Conservation (phyloP, 2,113 vertebrate genomes). For the Lonchura striata region DNA sequence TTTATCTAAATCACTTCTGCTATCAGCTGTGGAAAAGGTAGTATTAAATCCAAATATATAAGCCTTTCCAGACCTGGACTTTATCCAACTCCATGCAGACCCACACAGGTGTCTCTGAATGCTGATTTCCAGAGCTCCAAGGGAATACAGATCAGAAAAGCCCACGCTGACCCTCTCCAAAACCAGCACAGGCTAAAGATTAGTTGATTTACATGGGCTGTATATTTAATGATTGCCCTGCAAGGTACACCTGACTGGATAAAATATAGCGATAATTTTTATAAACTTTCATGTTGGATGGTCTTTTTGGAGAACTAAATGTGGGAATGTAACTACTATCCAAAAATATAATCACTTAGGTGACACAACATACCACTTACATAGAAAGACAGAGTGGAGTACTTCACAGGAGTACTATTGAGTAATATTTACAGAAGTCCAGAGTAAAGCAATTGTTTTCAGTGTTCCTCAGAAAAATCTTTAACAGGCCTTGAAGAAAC, state of each 20-base stretch:
- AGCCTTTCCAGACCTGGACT: neutral
- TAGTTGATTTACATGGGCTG: neutral
- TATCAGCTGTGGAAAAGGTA: conserved; percentile 40
- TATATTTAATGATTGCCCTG: neutral
- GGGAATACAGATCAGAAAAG: neutral
- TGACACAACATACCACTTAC: neutral
- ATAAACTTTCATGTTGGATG: neutral
- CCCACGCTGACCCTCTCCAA: neutral
- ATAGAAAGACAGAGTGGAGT: neutral
- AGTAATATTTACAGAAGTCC: neutral
- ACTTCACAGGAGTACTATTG: neutral
- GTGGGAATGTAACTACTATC: neutral
- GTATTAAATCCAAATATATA: conserved; percentile 33
- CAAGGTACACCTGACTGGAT: neutral
- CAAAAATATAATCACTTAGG: neutral
- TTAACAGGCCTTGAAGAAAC: neutral
- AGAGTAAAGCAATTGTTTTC: neutral
- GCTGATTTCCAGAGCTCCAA: neutral
- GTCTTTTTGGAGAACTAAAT: neutral
- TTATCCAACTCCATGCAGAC: neutral
- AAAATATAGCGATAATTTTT: neutral
- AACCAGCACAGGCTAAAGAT: neutral
- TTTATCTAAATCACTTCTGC: conserved; percentile 37
- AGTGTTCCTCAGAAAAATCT: neutral
- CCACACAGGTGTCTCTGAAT: neutral